These are phyloP conservation scores for Drosophila murphyi DNA, from an alignment of 1,140 invertebrate species.

Conservation along the genomic window DNA sequence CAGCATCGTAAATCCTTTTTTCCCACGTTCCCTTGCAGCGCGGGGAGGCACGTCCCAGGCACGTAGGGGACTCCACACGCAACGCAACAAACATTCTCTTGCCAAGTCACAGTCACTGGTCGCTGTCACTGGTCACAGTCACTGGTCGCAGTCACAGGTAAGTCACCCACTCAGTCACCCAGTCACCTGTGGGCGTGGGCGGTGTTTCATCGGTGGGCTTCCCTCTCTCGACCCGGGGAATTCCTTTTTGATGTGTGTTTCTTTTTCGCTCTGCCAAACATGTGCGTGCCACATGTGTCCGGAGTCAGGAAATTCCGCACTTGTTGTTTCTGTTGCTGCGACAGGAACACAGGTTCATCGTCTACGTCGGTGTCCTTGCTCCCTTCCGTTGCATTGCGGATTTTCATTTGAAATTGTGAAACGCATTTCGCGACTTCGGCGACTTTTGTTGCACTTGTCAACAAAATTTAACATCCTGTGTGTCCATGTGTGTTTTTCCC, in stretches of 20 bases:
- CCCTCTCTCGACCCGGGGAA: slow-evolving; percentile 23
- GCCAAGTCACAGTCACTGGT: neutral
- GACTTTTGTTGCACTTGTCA: slow-evolving; percentile 51
- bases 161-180: slow-evolving; percentile 7
- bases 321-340: slow-evolving; percentile 15
- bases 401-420: slow-evolving; percentile 41
- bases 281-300: slow-evolving; percentile 49
- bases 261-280: slow-evolving; percentile 25
- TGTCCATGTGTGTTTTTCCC: slow-evolving; percentile 36
- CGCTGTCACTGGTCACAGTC: neutral
- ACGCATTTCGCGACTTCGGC: slow-evolving; percentile 35
- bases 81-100: too few species aligned
- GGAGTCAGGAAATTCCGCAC: slow-evolving; percentile 46
- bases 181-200: slow-evolving; percentile 32
- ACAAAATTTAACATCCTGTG: slow-evolving; percentile 7
- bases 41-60: slow-evolving; percentile 43
- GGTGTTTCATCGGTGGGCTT: neutral
- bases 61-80: slow-evolving; percentile 11
- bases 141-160: slow-evolving; percentile 8
- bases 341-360: neutral
- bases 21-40: slow-evolving; percentile 74
- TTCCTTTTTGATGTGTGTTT: slow-evolving; percentile 27
- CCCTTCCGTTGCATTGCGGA: slow-evolving; percentile 43
- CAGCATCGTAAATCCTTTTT: slow-evolving; percentile 78
- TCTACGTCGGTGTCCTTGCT: slow-evolving; percentile 28